These are phyloP conservation scores for Antechinus flavipes DNA, from an alignment of 2,113 vertebrate genomes.

Conservation along the genomic window DNA sequence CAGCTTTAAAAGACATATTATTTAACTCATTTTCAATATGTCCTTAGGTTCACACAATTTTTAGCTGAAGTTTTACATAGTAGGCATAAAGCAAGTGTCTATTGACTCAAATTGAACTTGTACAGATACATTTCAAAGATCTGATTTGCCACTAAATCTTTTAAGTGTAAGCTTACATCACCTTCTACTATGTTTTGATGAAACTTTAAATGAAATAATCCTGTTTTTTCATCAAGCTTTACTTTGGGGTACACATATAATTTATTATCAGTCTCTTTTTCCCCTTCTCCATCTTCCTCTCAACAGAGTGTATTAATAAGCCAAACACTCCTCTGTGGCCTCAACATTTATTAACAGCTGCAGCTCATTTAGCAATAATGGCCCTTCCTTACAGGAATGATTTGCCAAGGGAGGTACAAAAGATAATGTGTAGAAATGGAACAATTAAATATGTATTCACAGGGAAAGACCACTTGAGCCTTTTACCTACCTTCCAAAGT, in stretches of 20 bases:
- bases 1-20: constrained; percentile 12
- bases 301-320: not conserved
- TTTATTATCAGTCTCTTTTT: constrained; percentile 2
- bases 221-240: constrained; percentile 22
- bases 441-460: constrained; percentile 20
- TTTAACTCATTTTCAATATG: constrained; percentile 39
- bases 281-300: not conserved
- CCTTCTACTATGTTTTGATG: not conserved
- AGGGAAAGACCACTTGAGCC: constrained; percentile 3
- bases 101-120: not conserved
- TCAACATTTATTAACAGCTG: not conserved
- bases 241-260: constrained; percentile 15
- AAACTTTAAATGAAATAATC: constrained; percentile 33
- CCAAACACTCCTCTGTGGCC: not conserved
- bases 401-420: constrained; percentile 42
- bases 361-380: not conserved
- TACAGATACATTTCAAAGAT: constrained; percentile 17
- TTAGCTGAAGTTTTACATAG: not conserved
- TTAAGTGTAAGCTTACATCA: not conserved
- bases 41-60: not conserved
- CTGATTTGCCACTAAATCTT: constrained; percentile 28
- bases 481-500: not conserved
- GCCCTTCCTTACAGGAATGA: not conserved
- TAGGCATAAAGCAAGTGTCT: not conserved
- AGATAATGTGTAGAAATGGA: not conserved